phyloP scores from a whole-genome alignment of 1,140 invertebrate species.

The Drosophila repleta region DNA sequence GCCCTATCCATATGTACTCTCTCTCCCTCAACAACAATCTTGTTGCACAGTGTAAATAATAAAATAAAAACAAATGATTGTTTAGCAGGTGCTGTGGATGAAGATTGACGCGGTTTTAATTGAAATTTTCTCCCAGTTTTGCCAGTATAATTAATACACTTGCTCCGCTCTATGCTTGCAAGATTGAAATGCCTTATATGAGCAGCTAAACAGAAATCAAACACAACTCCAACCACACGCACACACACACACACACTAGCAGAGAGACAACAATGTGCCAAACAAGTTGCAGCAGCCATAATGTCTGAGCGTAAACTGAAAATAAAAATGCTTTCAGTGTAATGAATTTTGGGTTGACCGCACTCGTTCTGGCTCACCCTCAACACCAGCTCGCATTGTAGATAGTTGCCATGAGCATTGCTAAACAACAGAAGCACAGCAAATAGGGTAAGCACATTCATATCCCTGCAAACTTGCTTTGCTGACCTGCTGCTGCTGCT shows the following conservation, averaged over 20 bases:
- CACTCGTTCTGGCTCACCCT: constrained; percentile 1
- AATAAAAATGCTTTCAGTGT: constrained; percentile 74
- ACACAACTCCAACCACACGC: constrained; percentile 11
- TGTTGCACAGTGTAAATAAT: background rate
- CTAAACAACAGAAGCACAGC: constrained; percentile 10
- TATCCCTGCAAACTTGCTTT: constrained; percentile 42
- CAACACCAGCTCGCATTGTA: constrained; percentile 17
- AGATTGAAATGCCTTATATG: constrained; percentile 19
- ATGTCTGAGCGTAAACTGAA: constrained; percentile 9
- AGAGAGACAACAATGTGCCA: constrained; percentile 31
- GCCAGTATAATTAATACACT: constrained; percentile 6
- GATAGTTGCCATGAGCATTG: background rate
- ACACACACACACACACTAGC: too few relatives aligned
- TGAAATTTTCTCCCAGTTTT: constrained; percentile 21
- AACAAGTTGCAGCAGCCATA: constrained; percentile 6
- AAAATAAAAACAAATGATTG: too few relatives aligned
- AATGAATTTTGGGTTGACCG: constrained; percentile 55
- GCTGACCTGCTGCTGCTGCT: constrained; percentile 42
- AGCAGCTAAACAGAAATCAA: constrained; percentile 27
- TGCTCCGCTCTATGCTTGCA: background rate
- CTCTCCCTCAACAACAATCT: too few relatives aligned
- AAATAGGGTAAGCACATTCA: constrained; percentile 57
- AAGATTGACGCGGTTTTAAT: constrained; percentile 44
- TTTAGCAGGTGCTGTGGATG: constrained; percentile 3
- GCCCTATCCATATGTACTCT: too few relatives aligned